A percentile compares a stretch with the other conserved stretches of the same genome.
Evolutionary conservation across 2,113 vertebrate genomes (phyloP).

Genomic region (Lagenorhynchus albirostris): DNA sequence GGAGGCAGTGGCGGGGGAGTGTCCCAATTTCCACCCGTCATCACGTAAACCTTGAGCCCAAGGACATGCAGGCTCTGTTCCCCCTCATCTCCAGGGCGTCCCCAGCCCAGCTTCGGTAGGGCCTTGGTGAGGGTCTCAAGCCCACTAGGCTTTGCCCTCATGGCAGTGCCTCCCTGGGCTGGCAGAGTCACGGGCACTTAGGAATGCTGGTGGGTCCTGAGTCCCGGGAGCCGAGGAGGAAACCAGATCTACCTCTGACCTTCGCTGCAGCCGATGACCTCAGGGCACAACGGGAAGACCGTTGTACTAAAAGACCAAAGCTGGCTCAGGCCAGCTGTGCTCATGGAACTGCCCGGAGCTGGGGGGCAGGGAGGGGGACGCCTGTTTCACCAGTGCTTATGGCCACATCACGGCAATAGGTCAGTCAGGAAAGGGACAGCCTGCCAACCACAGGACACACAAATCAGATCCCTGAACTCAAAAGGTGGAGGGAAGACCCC

Average conservation of each 20-base stretch:
- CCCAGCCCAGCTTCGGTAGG: not conserved
- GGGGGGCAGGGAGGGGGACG: not conserved
- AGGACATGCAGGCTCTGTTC: not conserved
- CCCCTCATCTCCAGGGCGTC: not conserved
- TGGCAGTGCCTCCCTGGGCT: not conserved
- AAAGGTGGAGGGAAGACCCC: not conserved
- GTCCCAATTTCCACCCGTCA: not conserved
- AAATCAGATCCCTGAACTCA: not conserved
- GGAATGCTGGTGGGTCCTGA: not conserved
- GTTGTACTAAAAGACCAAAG: not conserved
- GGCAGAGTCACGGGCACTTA: not conserved
- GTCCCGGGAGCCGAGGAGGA: not conserved
- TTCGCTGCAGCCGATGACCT: not conserved
- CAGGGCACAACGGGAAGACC: not conserved
- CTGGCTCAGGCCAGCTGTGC: not conserved
- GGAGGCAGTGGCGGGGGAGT: not conserved
- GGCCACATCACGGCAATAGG: not conserved
- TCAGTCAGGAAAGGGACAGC: not conserved
- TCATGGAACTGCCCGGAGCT: not conserved
- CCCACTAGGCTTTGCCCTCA: not conserved
- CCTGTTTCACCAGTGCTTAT: not conserved
- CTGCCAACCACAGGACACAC: not conserved
- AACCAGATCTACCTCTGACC: not conserved
- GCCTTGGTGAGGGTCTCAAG: not conserved
- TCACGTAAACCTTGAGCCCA: not conserved